These are phyloP conservation scores for Anarsia innoxiella DNA, from an alignment of 2,888 invertebrate species.

Conservation along the genomic window DNA sequence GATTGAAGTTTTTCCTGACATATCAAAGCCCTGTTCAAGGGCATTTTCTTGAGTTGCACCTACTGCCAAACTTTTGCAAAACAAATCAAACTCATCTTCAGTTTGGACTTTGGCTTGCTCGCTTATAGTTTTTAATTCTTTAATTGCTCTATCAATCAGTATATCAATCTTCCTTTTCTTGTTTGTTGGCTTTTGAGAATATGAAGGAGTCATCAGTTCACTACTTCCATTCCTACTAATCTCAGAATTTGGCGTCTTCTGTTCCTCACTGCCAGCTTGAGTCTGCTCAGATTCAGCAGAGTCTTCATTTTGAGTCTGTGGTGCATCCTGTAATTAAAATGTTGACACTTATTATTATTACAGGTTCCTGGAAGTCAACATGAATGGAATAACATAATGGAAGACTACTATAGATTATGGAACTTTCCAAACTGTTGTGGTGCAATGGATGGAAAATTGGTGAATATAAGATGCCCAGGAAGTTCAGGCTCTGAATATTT, in stretches of 20 bases:
- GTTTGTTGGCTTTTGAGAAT: conserved; percentile 5
- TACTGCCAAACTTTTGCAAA: conserved; percentile 17
- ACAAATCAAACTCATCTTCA: conserved; percentile 22
- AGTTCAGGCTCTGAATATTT: conserved; percentile 14
- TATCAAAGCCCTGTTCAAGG: conserved; percentile 16
- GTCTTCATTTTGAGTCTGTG: conserved; percentile 14
- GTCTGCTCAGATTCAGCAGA: conserved; percentile 12
- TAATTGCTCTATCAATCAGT: conserved; percentile 17
- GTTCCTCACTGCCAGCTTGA: conserved; percentile 10
- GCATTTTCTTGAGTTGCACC: conserved; percentile 21
- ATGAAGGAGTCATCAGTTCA: conserved; percentile 4
- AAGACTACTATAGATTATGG: conserved; percentile 17
- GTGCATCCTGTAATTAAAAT: conserved; percentile 13
- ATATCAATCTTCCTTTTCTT: conserved; percentile 11
- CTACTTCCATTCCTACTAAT: conserved; percentile 9
- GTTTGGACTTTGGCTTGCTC: too few relatives aligned
- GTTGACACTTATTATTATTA: conserved; percentile 7
- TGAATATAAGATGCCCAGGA: conserved; percentile 18
- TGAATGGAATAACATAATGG: conserved; percentile 16
- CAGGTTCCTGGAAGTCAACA: too few relatives aligned
- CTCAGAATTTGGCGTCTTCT: conserved; percentile 7
- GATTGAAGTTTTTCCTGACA: conserved; percentile 20
- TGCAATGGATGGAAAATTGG: conserved; percentile 20
- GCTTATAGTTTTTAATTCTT: conserved; percentile 4
- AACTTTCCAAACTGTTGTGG: conserved; percentile 18